These are phyloP conservation scores for Heteropelma amictum DNA, from an alignment of 2,888 invertebrate genomes.

Conservation along the genomic window DNA sequence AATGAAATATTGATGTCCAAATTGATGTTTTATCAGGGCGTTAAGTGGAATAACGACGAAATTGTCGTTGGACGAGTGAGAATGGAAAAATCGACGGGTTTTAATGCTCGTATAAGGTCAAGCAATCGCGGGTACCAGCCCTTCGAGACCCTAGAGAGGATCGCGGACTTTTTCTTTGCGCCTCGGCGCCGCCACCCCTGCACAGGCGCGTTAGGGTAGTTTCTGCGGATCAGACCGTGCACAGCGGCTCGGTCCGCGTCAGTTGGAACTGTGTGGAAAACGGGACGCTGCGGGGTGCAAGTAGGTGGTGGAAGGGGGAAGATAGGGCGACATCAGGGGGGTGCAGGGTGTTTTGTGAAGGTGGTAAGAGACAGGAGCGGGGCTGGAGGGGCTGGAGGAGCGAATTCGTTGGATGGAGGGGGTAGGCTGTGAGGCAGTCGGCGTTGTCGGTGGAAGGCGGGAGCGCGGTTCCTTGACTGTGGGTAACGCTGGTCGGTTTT, in stretches of 20 bases:
- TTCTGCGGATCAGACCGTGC: constrained; percentile 64
- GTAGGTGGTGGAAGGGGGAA: not conserved
- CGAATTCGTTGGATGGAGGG: constrained; percentile 25
- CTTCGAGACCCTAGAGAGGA: constrained; percentile 62
- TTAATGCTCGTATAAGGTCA: constrained; percentile 52
- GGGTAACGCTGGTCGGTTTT: constrained; percentile 40
- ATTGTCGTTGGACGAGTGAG: not conserved
- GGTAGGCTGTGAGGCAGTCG: constrained; percentile 39
- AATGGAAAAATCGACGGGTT: constrained; percentile 29
- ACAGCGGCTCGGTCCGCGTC: constrained; percentile 40
- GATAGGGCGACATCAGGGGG: constrained; percentile 34
- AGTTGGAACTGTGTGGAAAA: constrained; percentile 22
- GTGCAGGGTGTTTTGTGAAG: constrained; percentile 6
- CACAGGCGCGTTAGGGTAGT: constrained; percentile 72
- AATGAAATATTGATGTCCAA: not conserved
- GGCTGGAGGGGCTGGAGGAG: constrained; percentile 33
- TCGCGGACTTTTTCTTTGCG: constrained; percentile 70
- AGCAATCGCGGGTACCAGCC: constrained; percentile 67
- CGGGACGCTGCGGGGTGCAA: constrained; percentile 6
- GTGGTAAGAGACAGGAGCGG: constrained; percentile 12
- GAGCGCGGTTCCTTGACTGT: constrained; percentile 24
- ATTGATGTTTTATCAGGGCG: not conserved
- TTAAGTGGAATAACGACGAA: not conserved
- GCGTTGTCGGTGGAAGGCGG: constrained; percentile 34
- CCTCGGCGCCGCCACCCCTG: constrained; percentile 70